A percentile compares a stretch with the other conserved stretches of the same genome.
Conservation (phyloP, 2,113 vertebrate genomes). For the Artemisiospiza belli region DNA sequence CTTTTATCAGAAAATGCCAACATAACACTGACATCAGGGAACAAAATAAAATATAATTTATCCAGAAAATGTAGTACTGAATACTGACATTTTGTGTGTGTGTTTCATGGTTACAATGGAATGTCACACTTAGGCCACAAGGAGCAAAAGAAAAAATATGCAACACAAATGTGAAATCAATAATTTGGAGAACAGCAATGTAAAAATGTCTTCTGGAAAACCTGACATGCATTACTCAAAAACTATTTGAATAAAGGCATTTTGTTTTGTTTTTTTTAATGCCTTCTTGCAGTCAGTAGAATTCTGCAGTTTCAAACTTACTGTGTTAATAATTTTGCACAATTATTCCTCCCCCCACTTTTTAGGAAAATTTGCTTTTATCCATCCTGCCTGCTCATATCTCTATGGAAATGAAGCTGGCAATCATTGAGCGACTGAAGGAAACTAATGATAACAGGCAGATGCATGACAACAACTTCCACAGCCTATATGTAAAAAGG, state of each 20-base stretch:
- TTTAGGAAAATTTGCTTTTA: slow-evolving; percentile 91
- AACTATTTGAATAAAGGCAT: not conserved
- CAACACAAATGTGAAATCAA: not conserved
- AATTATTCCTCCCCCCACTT: not conserved
- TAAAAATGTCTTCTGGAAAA: not conserved
- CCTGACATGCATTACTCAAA: not conserved
- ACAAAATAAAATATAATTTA: not conserved
- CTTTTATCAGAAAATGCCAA: not conserved
- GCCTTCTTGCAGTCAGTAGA: not conserved
- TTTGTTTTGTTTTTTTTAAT: not conserved
- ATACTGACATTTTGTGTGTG: not conserved
- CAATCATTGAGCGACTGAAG: slow-evolving; percentile 93
- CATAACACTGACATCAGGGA: not conserved
- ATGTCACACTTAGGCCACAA: not conserved
- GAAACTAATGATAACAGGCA: slow-evolving; percentile 88
- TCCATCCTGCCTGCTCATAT: slow-evolving; percentile 96
- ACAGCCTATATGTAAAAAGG: slow-evolving; percentile 94
- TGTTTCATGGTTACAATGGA: not conserved
- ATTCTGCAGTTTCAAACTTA: not conserved
- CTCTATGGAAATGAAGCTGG: slow-evolving; percentile 98
- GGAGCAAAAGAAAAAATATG: not conserved
- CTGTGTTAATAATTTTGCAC: not conserved
- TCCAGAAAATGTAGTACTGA: not conserved
- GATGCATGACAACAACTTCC: slow-evolving; percentile 95
- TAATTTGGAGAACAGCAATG: not conserved